phyloP scores from a whole-genome alignment of 2,888 invertebrate genomes.

The Polydrusus tereticollis region DNA sequence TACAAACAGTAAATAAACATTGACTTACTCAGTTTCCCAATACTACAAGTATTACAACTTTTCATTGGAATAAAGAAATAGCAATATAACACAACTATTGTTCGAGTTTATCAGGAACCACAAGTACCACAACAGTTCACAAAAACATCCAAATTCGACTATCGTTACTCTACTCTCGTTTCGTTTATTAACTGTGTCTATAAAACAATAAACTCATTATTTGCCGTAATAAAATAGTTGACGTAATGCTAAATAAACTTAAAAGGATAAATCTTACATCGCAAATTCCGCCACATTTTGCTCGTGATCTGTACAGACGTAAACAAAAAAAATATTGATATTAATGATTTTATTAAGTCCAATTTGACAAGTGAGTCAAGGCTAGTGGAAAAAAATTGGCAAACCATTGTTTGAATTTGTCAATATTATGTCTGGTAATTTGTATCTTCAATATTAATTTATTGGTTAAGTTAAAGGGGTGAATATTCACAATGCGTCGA shows the following conservation, averaged over 20 bases:
- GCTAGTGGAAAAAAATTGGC: neutral
- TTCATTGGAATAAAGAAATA: too few relatives aligned
- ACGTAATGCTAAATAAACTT: slow-evolving; percentile 39
- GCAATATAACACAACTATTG: slow-evolving; percentile 17
- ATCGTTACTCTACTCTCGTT: slow-evolving; percentile 19
- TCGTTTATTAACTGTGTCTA: slow-evolving; percentile 31
- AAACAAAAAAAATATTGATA: slow-evolving; percentile 13
- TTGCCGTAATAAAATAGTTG: slow-evolving; percentile 37
- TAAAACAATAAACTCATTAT: slow-evolving; percentile 40
- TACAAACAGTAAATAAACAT: too few relatives aligned
- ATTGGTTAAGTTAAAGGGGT: neutral
- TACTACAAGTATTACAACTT: too few relatives aligned
- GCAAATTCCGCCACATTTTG: slow-evolving; percentile 15
- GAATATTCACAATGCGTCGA: neutral
- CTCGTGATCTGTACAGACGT: slow-evolving; percentile 3
- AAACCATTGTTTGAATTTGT: slow-evolving; percentile 12
- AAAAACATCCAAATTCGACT: slow-evolving; percentile 25
- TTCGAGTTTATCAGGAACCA: slow-evolving; percentile 18
- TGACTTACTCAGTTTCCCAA: neutral
- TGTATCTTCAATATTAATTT: slow-evolving; percentile 9
- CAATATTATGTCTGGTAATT: neutral
- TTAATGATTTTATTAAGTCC: neutral
- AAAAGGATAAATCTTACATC: slow-evolving; percentile 21
- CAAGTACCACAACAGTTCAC: slow-evolving; percentile 18
- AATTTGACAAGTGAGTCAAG: slow-evolving; percentile 23